phyloP scores from a whole-genome alignment of 2,113 vertebrate genomes.

The Polypterus senegalus region DNA sequence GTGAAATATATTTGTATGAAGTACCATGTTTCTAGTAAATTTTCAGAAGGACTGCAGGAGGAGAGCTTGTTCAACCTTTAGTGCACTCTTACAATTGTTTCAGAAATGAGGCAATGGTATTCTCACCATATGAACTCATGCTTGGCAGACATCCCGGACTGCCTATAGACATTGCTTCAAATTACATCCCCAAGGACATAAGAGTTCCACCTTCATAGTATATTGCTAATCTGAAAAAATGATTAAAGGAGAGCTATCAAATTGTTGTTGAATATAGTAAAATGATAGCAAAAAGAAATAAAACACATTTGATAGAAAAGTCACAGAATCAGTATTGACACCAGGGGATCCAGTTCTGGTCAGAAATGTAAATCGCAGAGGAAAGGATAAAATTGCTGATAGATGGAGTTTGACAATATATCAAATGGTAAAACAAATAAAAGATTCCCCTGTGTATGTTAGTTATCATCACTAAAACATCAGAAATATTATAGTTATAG shows the following conservation, averaged over 20 bases:
- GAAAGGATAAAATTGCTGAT: not conserved
- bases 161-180: no score
- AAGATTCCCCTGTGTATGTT: not conserved
- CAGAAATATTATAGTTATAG: no score
- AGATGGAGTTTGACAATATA: not conserved
- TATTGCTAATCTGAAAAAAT: not conserved
- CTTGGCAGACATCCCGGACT: no score
- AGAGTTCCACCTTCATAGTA: not conserved
- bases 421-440: not conserved
- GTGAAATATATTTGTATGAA: no score
- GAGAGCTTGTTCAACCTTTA: no score
- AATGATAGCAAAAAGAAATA: not conserved
- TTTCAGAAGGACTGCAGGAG: no score
- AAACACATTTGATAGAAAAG: not conserved
- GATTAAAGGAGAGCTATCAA: not conserved
- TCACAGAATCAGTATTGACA: not conserved
- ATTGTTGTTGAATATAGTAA: not conserved
- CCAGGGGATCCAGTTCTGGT: not conserved
- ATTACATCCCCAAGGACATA: no score
- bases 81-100: no score
- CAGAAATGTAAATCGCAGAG: not conserved
- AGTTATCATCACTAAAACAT: no score
- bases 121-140: no score
- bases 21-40: no score
- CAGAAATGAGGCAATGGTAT: no score